phyloP scores from a whole-genome alignment of 1,140 invertebrate species.

The Scylla paramamosain region DNA sequence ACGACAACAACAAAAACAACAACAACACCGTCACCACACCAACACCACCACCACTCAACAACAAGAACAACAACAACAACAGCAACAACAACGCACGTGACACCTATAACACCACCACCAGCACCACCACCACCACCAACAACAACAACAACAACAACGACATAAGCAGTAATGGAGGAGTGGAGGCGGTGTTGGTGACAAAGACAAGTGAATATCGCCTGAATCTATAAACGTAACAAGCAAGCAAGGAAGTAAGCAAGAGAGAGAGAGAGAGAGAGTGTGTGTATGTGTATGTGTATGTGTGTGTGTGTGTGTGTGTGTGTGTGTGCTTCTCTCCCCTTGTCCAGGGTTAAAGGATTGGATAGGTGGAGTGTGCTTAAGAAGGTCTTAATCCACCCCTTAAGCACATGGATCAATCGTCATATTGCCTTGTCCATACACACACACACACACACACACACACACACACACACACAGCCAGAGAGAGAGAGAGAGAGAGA shows the following conservation, averaged over 20 bases:
- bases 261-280: background rate
- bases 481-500: background rate
- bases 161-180: too few species aligned
- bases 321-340: background rate
- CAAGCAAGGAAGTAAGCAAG: background rate
- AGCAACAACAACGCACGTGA: too few species aligned
- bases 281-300: too few species aligned
- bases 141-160: too few species aligned
- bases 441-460: conserved; percentile 9
- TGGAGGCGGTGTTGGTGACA: background rate
- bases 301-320: too few species aligned
- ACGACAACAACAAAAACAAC: too few species aligned
- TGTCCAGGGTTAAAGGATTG: background rate
- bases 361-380: background rate
- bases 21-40: too few species aligned
- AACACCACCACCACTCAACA: too few species aligned
- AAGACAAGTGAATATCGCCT: background rate
- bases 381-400: background rate
- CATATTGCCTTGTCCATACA: background rate
- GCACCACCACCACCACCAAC: too few species aligned
- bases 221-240: background rate
- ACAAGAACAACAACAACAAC: too few species aligned
- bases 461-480: background rate
- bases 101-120: too few species aligned
- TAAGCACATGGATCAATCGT: background rate